These are phyloP conservation scores for Cremastobaeus sp. DNA, from an alignment of 2,888 invertebrate genomes.

Conservation along the genomic window DNA sequence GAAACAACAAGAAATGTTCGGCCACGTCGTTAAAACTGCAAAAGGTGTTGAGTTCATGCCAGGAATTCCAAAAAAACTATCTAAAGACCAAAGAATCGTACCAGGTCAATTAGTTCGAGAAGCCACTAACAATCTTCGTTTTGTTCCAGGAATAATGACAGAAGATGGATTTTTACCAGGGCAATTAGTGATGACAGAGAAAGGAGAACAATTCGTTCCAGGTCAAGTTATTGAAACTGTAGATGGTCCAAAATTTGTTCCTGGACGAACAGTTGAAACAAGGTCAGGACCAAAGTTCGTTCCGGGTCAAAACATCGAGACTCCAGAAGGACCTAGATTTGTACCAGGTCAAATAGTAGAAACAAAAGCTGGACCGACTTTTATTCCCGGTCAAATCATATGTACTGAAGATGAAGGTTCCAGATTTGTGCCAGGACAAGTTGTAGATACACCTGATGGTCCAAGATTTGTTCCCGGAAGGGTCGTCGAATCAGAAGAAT, in stretches of 20 bases:
- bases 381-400: conserved; percentile 89
- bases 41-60: conserved; percentile 85
- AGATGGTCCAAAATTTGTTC: conserved; percentile 85
- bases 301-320: conserved; percentile 86
- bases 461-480: conserved; percentile 82
- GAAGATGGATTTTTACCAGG: conserved; percentile 85
- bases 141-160: conserved; percentile 85
- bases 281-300: conserved; percentile 83
- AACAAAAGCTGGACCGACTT: conserved; percentile 86
- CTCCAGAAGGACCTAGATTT: conserved; percentile 85
- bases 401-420: conserved; percentile 80
- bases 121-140: conserved; percentile 82
- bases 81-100: conserved; percentile 81
- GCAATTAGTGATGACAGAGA: conserved; percentile 84
- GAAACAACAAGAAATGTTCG: conserved; percentile 80
- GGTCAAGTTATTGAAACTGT: conserved; percentile 86
- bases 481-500: conserved; percentile 79
- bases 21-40: conserved; percentile 83
- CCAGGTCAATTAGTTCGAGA: conserved; percentile 83
- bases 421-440: conserved; percentile 82
- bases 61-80: conserved; percentile 77
- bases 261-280: conserved; percentile 87
- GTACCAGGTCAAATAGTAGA: conserved; percentile 89
- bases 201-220: conserved; percentile 85
- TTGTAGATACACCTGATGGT: conserved; percentile 85